phyloP scores from a whole-genome alignment of 2,888 invertebrate species.

The Eupithecia insigniata region DNA sequence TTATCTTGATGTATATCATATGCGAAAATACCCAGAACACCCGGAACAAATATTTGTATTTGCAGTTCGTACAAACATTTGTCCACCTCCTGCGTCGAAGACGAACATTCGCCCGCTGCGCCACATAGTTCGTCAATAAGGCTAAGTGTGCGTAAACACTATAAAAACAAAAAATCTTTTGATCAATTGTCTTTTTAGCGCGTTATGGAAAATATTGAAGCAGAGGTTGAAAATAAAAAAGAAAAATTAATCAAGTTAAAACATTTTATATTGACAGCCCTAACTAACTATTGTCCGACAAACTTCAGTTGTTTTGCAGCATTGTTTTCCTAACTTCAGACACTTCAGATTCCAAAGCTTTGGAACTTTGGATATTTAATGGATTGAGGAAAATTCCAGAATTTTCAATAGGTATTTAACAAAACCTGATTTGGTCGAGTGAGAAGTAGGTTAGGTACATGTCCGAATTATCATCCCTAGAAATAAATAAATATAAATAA shows the following conservation, averaged over 20 bases:
- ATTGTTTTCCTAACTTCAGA: slow-evolving; percentile 8
- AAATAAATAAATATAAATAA: background rate
- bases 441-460: background rate
- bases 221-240: too few species aligned
- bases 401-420: slow-evolving; percentile 1
- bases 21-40: too few species aligned
- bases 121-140: too few species aligned
- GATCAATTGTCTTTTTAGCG: too few species aligned
- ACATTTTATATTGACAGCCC: background rate
- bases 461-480: background rate
- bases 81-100: too few species aligned
- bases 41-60: too few species aligned
- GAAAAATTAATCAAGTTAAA: background rate
- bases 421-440: background rate
- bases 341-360: slow-evolving; percentile 4
- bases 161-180: too few species aligned
- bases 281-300: slow-evolving; percentile 1
- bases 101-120: too few species aligned
- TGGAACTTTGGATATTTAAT: slow-evolving; percentile 6
- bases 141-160: too few species aligned
- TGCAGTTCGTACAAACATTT: too few species aligned
- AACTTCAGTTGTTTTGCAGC: slow-evolving; percentile 8
- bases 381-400: background rate
- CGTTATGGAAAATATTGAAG: too few species aligned
- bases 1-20: too few species aligned